Conservation (phyloP, 2,113 vertebrate genomes). For the Ciconia stormi region DNA sequence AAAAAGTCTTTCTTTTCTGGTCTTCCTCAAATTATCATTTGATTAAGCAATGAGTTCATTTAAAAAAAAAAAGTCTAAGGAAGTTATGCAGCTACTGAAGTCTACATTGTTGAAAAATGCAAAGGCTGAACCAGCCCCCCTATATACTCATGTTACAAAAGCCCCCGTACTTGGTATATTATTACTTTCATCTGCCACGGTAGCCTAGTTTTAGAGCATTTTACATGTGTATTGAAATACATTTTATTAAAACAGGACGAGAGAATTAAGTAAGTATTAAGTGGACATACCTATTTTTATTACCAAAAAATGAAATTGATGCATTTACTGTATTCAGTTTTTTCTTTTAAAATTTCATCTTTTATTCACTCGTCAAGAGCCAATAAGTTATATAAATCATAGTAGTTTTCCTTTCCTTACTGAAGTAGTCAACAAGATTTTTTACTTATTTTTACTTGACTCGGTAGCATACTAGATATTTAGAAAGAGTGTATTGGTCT, state of each 20-base stretch:
- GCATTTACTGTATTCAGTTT: slow-evolving; percentile 13
- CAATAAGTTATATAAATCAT: slow-evolving; percentile 79
- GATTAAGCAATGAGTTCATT: background rate
- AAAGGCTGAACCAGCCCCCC: accelerated
- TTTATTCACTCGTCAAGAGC: slow-evolving; percentile 72
- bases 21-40: background rate
- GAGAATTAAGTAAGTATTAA: background rate
- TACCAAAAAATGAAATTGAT: slow-evolving; percentile 63
- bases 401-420: slow-evolving; percentile 28
- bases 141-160: accelerated
- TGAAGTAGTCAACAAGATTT: slow-evolving; percentile 50
- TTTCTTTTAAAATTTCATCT: slow-evolving; percentile 71
- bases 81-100: background rate
- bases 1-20: background rate
- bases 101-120: accelerated
- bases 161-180: accelerated
- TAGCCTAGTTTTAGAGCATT: background rate
- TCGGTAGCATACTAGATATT: slow-evolving; percentile 17
- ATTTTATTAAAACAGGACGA: background rate
- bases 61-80: background rate
- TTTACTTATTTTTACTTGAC: background rate
- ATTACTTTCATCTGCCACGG: accelerated
- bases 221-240: background rate
- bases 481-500: background rate
- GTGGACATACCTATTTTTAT: slow-evolving; percentile 67